These are phyloP conservation scores for Tarsius wallacei DNA, from an alignment of 2,797 vertebrate genomes.

Conservation along the genomic window DNA sequence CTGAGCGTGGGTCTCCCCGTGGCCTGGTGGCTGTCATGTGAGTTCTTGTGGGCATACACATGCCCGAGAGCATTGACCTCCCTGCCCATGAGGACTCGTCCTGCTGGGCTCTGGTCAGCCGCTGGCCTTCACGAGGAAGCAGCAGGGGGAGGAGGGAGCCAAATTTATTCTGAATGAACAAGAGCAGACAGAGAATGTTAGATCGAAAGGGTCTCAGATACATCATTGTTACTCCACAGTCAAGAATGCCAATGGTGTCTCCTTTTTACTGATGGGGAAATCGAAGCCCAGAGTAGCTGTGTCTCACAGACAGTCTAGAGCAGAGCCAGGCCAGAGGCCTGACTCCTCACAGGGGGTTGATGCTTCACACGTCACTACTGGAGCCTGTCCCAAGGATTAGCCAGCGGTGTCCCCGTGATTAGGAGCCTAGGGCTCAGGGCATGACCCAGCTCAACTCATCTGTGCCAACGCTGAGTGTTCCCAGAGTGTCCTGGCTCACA, in stretches of 20 bases:
- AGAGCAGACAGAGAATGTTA: background rate
- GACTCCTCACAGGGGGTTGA: too few relatives aligned
- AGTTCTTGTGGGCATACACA: background rate
- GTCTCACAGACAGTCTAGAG: background rate
- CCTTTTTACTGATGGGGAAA: background rate
- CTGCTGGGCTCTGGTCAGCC: background rate
- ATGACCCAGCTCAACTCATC: background rate
- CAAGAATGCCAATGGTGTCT: background rate
- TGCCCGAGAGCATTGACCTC: fast-evolving
- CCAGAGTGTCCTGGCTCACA: background rate
- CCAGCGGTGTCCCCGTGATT: background rate
- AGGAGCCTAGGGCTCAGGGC: background rate
- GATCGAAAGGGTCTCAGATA: background rate
- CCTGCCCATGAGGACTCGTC: background rate
- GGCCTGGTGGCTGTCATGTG: background rate
- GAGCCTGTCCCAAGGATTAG: background rate
- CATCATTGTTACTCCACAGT: background rate
- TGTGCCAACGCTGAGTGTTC: background rate
- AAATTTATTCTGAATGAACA: background rate
- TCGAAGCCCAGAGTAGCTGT: background rate
- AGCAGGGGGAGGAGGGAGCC: background rate
- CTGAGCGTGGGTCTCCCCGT: background rate
- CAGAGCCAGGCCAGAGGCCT: background rate
- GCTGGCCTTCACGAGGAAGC: background rate
- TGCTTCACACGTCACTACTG: background rate